Conservation (phyloP, 2,888 invertebrate species). For the Flexamia atlantica region DNA sequence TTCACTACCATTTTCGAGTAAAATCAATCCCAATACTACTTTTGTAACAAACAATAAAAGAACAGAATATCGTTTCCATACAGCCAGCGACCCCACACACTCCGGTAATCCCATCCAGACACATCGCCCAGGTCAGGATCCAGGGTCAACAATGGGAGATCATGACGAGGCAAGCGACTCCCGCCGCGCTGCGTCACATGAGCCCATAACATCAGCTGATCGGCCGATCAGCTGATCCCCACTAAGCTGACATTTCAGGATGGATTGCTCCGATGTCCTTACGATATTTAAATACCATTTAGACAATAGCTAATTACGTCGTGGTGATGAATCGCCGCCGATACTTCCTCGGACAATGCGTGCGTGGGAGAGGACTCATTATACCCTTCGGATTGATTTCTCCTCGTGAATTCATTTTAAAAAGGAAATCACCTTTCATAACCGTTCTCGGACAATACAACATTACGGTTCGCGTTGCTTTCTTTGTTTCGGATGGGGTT, state of each 20-base stretch:
- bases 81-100: neutral
- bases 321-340: conserved; percentile 6
- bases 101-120: neutral
- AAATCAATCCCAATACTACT: too few species aligned
- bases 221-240: neutral
- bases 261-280: conserved; percentile 36
- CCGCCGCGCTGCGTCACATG: neutral
- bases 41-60: too few species aligned
- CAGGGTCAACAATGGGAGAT: neutral
- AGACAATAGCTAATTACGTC: conserved; percentile 49
- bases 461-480: neutral
- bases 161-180: neutral
- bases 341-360: conserved; percentile 22
- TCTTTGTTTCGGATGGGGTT: neutral
- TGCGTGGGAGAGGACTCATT: conserved; percentile 37
- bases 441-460: conserved; percentile 8
- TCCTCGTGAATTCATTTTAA: conserved; percentile 46
- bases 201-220: too few species aligned
- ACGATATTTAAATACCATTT: conserved; percentile 37
- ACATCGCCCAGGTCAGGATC: neutral
- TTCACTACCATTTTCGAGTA: too few species aligned
- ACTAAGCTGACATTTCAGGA: conserved; percentile 31
- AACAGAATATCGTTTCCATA: too few species aligned
- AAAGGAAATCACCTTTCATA: conserved; percentile 46
- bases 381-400: conserved; percentile 38